Conservation (phyloP, 1,140 invertebrate genomes). For the Neuroterus valhalla region DNA sequence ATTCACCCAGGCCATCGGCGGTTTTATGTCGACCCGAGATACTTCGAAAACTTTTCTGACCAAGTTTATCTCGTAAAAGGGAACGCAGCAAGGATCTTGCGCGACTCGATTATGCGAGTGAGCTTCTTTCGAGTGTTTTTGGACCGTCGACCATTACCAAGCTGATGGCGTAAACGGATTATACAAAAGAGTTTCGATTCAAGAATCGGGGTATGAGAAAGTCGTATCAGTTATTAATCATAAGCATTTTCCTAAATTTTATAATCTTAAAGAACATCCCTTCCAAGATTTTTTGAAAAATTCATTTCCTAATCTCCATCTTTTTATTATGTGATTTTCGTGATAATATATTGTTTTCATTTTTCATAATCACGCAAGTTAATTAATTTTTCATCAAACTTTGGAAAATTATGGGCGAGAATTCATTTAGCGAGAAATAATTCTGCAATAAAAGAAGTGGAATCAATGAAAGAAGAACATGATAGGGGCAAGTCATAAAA, state of each 20-base stretch:
- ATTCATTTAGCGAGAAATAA: too few species aligned
- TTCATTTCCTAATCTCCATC: too few species aligned
- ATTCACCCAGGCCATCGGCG: conserved; percentile 39
- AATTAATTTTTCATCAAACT: too few species aligned
- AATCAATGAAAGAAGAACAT: too few species aligned
- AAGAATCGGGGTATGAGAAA: neutral
- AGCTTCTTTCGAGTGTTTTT: conserved; percentile 4
- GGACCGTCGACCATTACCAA: conserved; percentile 10
- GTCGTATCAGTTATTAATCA: neutral
- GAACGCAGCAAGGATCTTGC: conserved; percentile 20
- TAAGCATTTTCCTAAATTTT: neutral
- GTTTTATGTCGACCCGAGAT: conserved; percentile 32
- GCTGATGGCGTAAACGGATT: neutral
- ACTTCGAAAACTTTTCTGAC: conserved; percentile 25
- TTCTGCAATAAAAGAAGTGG: too few species aligned
- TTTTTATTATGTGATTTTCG: too few species aligned
- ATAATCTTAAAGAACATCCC: too few species aligned
- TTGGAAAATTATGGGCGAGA: too few species aligned
- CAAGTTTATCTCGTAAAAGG: conserved; percentile 25
- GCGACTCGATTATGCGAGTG: conserved; percentile 26
- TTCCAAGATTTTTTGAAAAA: too few species aligned
- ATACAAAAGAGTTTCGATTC: neutral
- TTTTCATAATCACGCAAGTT: too few species aligned
- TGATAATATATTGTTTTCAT: too few species aligned
- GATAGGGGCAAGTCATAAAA: too few species aligned